These are phyloP conservation scores for Orthosia gothica DNA, from an alignment of 2,888 invertebrate genomes.

Conservation along the genomic window DNA sequence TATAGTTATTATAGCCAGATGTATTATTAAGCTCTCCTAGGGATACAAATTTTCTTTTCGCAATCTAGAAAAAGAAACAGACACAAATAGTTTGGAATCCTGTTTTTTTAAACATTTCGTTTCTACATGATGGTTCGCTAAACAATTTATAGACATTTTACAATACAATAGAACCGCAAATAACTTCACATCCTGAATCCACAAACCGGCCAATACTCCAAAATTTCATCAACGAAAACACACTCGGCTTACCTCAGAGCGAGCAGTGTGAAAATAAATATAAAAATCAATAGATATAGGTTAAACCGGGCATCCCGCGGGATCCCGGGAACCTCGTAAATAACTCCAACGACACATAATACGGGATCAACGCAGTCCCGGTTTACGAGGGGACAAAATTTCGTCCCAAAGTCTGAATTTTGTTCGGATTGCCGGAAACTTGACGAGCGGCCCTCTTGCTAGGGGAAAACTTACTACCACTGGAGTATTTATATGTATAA, in stretches of 20 bases:
- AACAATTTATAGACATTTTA: too few relatives aligned
- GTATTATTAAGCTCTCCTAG: too few relatives aligned
- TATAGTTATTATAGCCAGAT: too few relatives aligned
- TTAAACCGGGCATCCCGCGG: constrained; percentile 51
- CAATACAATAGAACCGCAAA: too few relatives aligned
- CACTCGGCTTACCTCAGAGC: constrained; percentile 2
- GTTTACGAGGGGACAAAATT: constrained; percentile 61
- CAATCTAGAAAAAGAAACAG: too few relatives aligned
- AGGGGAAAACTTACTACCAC: constrained; percentile 1
- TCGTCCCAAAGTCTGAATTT: constrained; percentile 50
- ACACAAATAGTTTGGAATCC: too few relatives aligned
- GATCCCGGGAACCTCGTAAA: constrained; percentile 72
- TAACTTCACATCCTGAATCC: not conserved
- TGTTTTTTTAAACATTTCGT: too few relatives aligned
- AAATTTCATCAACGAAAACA: constrained; percentile 39
- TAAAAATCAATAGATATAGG: constrained; percentile 64
- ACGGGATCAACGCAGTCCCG: constrained; percentile 65
- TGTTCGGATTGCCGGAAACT: constrained; percentile 50
- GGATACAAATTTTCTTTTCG: too few relatives aligned
- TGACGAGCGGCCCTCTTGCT: constrained; percentile 15
- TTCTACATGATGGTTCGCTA: too few relatives aligned
- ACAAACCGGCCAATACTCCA: not conserved
- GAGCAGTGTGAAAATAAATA: constrained; percentile 46
- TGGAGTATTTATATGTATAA: not conserved
- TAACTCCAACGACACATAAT: constrained; percentile 72